A percentile compares a stretch with the other conserved stretches of the same genome.
These are phyloP conservation scores for Lasioglossum marginatum DNA, from an alignment of 2,888 invertebrate genomes.

Conservation along the genomic window DNA sequence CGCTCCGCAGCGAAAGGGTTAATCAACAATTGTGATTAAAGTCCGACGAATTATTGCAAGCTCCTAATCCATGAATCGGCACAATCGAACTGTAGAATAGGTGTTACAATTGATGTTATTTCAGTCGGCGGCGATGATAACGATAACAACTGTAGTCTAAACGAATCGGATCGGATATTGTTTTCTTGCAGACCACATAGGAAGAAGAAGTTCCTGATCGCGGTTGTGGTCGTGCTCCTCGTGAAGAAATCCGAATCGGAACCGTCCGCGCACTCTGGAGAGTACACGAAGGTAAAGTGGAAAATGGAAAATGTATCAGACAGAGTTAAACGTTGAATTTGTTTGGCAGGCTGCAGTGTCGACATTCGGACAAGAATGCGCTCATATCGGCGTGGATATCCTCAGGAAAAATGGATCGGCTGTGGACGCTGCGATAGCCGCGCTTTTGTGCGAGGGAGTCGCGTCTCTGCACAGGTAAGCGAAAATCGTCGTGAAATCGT, in stretches of 20 bases:
- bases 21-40: neutral
- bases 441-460: slow-evolving; percentile 94
- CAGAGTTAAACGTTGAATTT: neutral
- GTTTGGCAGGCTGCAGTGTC: slow-evolving; percentile 86
- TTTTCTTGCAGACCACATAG: neutral
- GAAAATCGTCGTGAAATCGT: neutral
- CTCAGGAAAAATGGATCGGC: slow-evolving; percentile 90
- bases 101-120: neutral
- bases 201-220: slow-evolving; percentile 56
- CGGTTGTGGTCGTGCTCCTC: slow-evolving; percentile 58
- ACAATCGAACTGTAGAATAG: neutral
- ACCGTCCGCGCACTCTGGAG: slow-evolving; percentile 60
- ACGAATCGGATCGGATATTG: neutral
- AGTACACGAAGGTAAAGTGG: slow-evolving; percentile 71
- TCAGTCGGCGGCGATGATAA: neutral
- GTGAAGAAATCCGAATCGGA: slow-evolving; percentile 25
- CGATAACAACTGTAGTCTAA: no score
- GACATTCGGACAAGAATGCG: slow-evolving; percentile 91
- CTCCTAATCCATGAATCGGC: neutral
- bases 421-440: slow-evolving; percentile 94
- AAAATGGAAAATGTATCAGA: neutral
- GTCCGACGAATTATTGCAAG: neutral
- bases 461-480: slow-evolving; percentile 90
- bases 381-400: slow-evolving; percentile 90
- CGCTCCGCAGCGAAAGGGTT: no score